Conservation (phyloP, 2,888 invertebrate genomes). For the Caenorhabditis doughertyi region DNA sequence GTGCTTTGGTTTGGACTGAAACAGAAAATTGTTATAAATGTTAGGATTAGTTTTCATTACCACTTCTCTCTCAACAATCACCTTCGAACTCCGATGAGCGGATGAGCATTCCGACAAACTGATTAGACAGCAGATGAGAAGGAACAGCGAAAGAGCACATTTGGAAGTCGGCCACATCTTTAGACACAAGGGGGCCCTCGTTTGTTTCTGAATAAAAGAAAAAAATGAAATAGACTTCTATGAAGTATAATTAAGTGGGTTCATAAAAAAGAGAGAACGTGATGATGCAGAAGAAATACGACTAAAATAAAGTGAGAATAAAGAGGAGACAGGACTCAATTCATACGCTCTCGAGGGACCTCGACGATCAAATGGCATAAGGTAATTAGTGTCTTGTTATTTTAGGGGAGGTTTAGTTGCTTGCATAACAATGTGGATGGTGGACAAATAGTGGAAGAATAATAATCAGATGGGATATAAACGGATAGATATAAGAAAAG, state of each 20-base stretch:
- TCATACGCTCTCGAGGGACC: constrained; percentile 48
- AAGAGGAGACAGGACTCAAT: constrained; percentile 7
- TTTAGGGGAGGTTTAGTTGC: background rate
- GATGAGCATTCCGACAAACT: constrained; percentile 2
- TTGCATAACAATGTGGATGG: background rate
- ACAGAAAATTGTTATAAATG: background rate
- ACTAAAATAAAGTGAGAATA: constrained; percentile 8
- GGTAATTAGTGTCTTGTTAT: constrained; percentile 41
- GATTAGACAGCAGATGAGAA: background rate
- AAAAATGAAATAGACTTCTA: background rate
- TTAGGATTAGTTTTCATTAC: background rate
- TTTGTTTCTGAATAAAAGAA: constrained; percentile 38
- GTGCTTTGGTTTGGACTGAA: background rate
- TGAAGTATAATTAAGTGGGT: background rate
- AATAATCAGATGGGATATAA: constrained; percentile 3
- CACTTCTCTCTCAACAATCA: background rate
- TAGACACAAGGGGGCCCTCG: constrained; percentile 54
- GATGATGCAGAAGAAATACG: background rate
- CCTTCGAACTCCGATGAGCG: background rate
- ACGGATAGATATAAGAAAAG: background rate
- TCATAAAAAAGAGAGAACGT: constrained; percentile 2
- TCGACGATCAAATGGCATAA: constrained; percentile 6
- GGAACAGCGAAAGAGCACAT: constrained; percentile 1
- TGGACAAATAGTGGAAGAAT: background rate
- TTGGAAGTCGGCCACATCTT: constrained; percentile 25